Evolutionary conservation across 23 tunicate species (phyloP), one percentile per base, ranked within the genome.

Genomic region (Corella eumyota): DNA sequence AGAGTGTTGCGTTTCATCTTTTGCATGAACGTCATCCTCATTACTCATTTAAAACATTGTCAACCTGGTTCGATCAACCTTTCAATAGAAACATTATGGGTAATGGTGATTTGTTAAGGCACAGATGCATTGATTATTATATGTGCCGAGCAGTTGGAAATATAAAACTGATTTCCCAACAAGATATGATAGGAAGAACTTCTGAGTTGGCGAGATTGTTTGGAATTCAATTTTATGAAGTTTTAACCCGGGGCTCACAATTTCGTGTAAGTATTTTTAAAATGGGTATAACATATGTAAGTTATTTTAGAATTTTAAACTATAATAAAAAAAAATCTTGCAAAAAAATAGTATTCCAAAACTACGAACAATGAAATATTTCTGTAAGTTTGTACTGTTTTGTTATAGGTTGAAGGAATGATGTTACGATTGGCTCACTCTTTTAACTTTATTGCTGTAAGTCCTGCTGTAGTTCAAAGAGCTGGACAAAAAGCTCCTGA

Each of bases 171-270:
- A 37, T 88, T 13, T 30, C 29, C 0, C 81, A 79, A 36, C 81
- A 74, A 30, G 81, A 88, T 60, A 45, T 88, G 32, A 30, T 88
- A 7, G 83, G 73, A 6, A 32, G 83, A 34, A 73, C 88, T 1
- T 88, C 96, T 6, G 96, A 88, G 44, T 48, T 88, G 31, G 83
- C 83, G 13, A 40, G 96, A 22, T 46, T 88, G 28, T 88, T 74
- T 38, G 96, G 96, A 55, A 78, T 88, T 20, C 96, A 78, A 71
- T 88, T 88, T 50, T 75, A 78, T 29, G 96, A 88, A 53, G 96
- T 88, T 37, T 61, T 88, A 0, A 78, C 96, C 2, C 58, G 88
- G 6, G 96, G 96, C 13, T 58, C 88, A 6, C 96, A 88, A 36
- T 88, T 67, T 59, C 48, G 83, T 57, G 96, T 88, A 47, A 62